These are phyloP conservation scores for Peromyscus aztecus DNA, from an alignment of 2,797 vertebrate species.

Conservation along the genomic window DNA sequence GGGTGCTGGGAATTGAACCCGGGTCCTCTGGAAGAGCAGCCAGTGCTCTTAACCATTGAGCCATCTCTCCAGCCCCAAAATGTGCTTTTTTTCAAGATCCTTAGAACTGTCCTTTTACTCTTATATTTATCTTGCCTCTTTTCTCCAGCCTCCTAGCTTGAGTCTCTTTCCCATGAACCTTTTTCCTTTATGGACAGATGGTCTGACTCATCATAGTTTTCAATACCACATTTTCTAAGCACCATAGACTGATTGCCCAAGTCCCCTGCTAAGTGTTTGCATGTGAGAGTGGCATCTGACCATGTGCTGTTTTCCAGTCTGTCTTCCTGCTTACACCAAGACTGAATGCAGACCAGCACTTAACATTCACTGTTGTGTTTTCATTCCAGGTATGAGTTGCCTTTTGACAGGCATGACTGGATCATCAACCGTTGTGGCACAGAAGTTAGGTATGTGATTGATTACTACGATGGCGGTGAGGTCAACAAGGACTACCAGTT, in stretches of 20 bases:
- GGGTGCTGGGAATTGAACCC: too few species aligned
- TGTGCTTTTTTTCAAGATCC: background rate
- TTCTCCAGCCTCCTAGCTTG: background rate
- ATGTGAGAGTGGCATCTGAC: too few species aligned
- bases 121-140: background rate
- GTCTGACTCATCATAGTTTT: background rate
- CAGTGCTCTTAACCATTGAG: too few species aligned
- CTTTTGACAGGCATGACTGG: slow-evolving; percentile 98
- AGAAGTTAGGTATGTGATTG: slow-evolving; percentile 96
- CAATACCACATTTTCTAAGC: background rate
- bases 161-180: background rate
- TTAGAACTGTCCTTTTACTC: background rate
- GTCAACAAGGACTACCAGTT: slow-evolving; percentile 94
- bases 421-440: slow-evolving; percentile 96
- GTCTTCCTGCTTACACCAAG: background rate
- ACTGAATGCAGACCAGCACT: background rate
- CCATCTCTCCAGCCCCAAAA: background rate
- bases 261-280: background rate
- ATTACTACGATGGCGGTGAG: slow-evolving; percentile 96
- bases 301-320: background rate
- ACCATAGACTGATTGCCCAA: background rate
- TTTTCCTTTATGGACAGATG: background rate
- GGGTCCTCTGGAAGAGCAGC: too few species aligned
- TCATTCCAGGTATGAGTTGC: slow-evolving; percentile 94
- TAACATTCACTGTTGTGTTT: background rate